Evolutionary conservation across 1,140 invertebrate genomes (phyloP).

Genomic region (Maniola jurtina): DNA sequence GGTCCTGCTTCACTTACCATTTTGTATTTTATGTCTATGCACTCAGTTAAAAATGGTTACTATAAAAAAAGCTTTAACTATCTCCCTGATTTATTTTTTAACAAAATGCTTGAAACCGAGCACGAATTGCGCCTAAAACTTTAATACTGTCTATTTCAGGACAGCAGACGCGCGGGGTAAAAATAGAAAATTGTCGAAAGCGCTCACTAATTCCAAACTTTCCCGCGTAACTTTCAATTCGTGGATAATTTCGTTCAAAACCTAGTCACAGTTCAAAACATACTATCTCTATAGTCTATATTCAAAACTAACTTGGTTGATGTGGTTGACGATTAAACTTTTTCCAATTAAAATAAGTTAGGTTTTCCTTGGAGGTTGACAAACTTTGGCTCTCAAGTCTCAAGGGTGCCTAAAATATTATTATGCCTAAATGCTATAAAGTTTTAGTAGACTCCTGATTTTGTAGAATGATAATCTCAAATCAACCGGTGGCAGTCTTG

Average conservation of each 20-base stretch:
- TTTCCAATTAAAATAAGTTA: too few relatives aligned
- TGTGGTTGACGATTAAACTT: too few relatives aligned
- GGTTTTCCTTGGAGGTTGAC: too few relatives aligned
- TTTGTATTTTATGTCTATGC: constrained; percentile 3
- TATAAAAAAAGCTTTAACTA: neutral
- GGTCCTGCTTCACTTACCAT: constrained; percentile 28
- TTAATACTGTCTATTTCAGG: constrained; percentile 60
- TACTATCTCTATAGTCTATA: too few relatives aligned
- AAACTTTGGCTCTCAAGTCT: too few relatives aligned
- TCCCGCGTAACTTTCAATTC: constrained; percentile 48
- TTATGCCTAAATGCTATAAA: too few relatives aligned
- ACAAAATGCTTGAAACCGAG: constrained; percentile 10
- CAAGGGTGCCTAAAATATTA: too few relatives aligned
- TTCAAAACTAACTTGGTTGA: too few relatives aligned
- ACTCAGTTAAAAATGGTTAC: neutral
- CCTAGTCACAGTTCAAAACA: neutral
- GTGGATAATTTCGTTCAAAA: constrained; percentile 15
- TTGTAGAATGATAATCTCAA: too few relatives aligned
- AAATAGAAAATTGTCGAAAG: constrained; percentile 54
- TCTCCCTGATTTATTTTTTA: constrained; percentile 1
- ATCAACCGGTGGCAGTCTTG: too few relatives aligned
- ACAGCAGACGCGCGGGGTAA: constrained; percentile 53
- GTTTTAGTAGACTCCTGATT: too few relatives aligned
- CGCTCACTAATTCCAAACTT: constrained; percentile 40
- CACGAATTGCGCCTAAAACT: constrained; percentile 33